phyloP scores from a whole-genome alignment of 2,888 invertebrate species.

The Malacosoma neustria region DNA sequence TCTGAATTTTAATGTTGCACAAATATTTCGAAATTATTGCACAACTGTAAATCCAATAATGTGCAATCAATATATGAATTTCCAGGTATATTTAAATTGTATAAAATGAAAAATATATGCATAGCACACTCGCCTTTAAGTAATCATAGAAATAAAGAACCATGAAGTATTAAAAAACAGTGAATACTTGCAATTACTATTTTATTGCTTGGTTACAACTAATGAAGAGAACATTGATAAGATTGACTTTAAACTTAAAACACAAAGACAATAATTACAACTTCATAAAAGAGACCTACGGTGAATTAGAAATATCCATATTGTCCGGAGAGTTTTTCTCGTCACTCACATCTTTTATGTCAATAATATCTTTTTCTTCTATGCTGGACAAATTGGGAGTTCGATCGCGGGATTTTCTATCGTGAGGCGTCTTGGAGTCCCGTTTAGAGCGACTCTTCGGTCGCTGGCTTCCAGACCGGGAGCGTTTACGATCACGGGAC shows the following conservation, averaged over 20 bases:
- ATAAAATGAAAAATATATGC: background rate
- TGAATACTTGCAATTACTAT: too few relatives aligned
- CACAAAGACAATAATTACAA: conserved; percentile 33
- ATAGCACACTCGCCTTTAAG: background rate
- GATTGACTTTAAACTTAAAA: too few relatives aligned
- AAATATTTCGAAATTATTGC: too few relatives aligned
- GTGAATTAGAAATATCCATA: conserved; percentile 88
- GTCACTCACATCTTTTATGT: conserved; percentile 50
- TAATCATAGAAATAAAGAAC: too few relatives aligned
- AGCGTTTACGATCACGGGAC: conserved; percentile 60
- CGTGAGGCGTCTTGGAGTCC: conserved; percentile 57
- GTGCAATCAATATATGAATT: too few relatives aligned
- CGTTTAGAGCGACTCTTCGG: conserved; percentile 59
- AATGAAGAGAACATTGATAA: too few relatives aligned
- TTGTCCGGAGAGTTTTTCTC: conserved; percentile 80
- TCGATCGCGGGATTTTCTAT: conserved; percentile 49
- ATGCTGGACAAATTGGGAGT: conserved; percentile 42
- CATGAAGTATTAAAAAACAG: too few relatives aligned
- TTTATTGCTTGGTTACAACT: too few relatives aligned
- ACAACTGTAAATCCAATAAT: too few relatives aligned
- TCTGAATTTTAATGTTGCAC: too few relatives aligned
- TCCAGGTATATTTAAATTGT: too few relatives aligned
- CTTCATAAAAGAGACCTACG: conserved; percentile 58
- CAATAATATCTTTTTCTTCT: conserved; percentile 38
- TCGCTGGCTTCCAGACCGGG: conserved; percentile 49